Evolutionary conservation across 2,888 invertebrate species (phyloP).

Genomic region (Drosophila longiperda): DNA sequence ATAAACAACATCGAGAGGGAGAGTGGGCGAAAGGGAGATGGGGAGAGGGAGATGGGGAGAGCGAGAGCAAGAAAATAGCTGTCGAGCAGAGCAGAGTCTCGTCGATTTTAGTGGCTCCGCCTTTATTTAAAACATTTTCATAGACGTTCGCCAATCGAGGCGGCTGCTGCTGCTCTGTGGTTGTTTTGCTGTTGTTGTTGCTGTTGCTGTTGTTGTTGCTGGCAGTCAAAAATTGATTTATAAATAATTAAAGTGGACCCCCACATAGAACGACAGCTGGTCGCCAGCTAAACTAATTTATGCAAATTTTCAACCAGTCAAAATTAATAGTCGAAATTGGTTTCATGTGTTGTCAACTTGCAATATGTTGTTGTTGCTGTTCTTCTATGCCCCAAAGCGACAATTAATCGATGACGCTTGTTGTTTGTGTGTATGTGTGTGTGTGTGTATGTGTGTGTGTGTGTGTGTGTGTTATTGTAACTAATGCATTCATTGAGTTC

Average conservation of each 20-base stretch:
- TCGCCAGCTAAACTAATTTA: slow-evolving; percentile 60
- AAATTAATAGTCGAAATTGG: slow-evolving; percentile 59
- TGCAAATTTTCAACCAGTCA: slow-evolving; percentile 58
- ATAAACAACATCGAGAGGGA: background rate
- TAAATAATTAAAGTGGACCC: slow-evolving; percentile 60
- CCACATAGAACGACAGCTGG: slow-evolving; percentile 48
- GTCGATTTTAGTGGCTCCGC: slow-evolving; percentile 57
- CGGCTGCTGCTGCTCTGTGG: slow-evolving; percentile 16
- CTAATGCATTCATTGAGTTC: slow-evolving; percentile 44
- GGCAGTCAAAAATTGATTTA: slow-evolving; percentile 59
- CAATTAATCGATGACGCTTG: slow-evolving; percentile 60
- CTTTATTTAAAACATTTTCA: slow-evolving; percentile 53
- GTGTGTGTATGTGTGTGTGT: slow-evolving; percentile 15
- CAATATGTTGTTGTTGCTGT: slow-evolving; percentile 16
- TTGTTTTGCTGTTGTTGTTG: background rate
- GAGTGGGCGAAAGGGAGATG: slow-evolving; percentile 2
- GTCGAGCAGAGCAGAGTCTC: background rate
- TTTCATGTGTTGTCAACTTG: slow-evolving; percentile 42
- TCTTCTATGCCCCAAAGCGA: slow-evolving; percentile 33
- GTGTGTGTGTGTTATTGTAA: slow-evolving; percentile 39
- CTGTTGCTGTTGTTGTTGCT: slow-evolving; percentile 14
- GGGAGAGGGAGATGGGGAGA: slow-evolving; percentile 1
- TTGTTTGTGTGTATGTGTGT: slow-evolving; percentile 12
- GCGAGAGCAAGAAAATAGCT: slow-evolving; percentile 9
- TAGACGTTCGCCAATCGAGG: slow-evolving; percentile 63